Percentiles rank a stretch among this genome's conserved stretches.
Evolutionary conservation across 30 jellyfish, hydroid and myxozoan species (phyloP).

Genomic region (Pelagia noctiluca): DNA sequence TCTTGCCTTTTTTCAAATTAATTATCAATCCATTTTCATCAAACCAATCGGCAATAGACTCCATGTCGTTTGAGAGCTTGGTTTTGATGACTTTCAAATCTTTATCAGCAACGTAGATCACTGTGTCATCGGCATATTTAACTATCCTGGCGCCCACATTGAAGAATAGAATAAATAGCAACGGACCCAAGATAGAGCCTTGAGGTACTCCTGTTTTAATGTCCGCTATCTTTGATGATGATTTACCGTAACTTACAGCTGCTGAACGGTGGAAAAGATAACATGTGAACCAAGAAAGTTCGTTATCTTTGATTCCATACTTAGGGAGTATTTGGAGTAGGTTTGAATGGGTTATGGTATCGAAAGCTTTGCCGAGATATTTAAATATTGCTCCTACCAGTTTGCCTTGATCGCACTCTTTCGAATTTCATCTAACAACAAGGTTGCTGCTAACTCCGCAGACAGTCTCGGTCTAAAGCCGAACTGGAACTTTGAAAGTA

Average conservation of each 20-base stretch:
- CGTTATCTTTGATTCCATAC: constrained; percentile 3
- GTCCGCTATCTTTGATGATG: constrained; percentile 53
- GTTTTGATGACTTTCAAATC: constrained; percentile 43
- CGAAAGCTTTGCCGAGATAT: constrained; percentile 31
- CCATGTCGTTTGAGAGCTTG: constrained; percentile 62
- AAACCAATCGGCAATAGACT: constrained; percentile 46
- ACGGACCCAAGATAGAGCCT: constrained; percentile 63
- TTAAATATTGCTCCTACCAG: constrained; percentile 32
- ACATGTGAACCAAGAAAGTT: constrained; percentile 34
- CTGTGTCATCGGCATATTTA: constrained; percentile 76
- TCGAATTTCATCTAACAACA: constrained; percentile 29
- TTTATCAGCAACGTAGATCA: constrained; percentile 62
- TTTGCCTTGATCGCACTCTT: constrained; percentile 26
- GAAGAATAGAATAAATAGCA: constrained; percentile 27
- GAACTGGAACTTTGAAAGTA: neutral
- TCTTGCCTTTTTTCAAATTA: constrained; percentile 52
- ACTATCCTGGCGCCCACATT: constrained; percentile 50
- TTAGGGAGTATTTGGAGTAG: neutral
- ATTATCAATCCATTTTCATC: constrained; percentile 56
- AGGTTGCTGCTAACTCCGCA: constrained; percentile 45
- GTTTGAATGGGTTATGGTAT: constrained; percentile 13
- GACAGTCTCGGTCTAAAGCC: constrained; percentile 6
- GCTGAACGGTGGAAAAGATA: constrained; percentile 50
- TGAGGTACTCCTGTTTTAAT: constrained; percentile 49
- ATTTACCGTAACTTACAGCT: constrained; percentile 53